phyloP scores from a whole-genome alignment of 2,888 invertebrate genomes.

The Eristalinus sepulchralis region DNA sequence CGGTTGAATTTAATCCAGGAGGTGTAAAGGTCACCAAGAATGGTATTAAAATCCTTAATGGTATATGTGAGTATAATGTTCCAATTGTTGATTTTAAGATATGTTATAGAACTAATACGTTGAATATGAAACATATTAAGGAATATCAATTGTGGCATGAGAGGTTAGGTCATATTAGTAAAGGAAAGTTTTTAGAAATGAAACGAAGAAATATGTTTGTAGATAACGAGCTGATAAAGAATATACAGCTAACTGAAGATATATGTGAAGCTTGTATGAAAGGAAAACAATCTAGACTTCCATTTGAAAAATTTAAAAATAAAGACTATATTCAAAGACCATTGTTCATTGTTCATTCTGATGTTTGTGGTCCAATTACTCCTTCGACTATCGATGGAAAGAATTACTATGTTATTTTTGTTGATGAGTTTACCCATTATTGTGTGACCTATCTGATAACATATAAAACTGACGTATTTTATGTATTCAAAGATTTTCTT shows the following conservation, averaged over 20 bases:
- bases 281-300: too few species aligned
- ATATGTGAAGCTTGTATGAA: constrained; percentile 34
- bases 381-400: constrained; percentile 75
- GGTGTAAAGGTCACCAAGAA: constrained; percentile 74
- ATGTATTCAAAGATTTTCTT: constrained; percentile 71
- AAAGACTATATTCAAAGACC: constrained; percentile 73
- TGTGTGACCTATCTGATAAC: too few species aligned
- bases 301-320: constrained; percentile 75
- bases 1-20: constrained; percentile 58
- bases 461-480: constrained; percentile 75
- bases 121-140: constrained; percentile 8
- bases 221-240: too few species aligned
- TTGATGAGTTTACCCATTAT: constrained; percentile 77
- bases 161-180: too few species aligned
- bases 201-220: too few species aligned
- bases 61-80: constrained; percentile 45
- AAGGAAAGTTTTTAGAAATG: constrained; percentile 64
- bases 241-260: too few species aligned
- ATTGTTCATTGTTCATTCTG: too few species aligned
- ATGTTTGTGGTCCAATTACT: too few species aligned
- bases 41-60: constrained; percentile 46
- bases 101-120: constrained; percentile 10
- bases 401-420: constrained; percentile 76
- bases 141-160: constrained; percentile 51
- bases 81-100: constrained; percentile 52